A percentile compares a stretch with the other conserved stretches of the same genome.
Conservation (phyloP, 2,888 invertebrate genomes). For the Phrixothrix hirtus region DNA sequence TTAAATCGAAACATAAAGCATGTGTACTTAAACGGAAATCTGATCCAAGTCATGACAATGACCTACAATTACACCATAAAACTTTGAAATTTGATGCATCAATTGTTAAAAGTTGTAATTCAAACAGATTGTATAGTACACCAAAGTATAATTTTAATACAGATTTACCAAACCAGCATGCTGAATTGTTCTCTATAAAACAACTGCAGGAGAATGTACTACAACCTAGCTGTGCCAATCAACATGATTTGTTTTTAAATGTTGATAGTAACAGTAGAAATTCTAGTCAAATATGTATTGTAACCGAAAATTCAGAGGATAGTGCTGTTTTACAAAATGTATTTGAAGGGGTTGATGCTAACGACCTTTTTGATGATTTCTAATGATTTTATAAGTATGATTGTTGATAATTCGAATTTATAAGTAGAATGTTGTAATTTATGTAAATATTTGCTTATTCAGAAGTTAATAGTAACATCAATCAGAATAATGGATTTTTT, state of each 20-base stretch:
- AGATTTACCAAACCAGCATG: neutral
- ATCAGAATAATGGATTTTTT: neutral
- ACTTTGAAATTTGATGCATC: neutral
- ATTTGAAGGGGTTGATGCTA: conserved; percentile 40
- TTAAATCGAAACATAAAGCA: neutral
- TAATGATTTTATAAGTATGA: conserved; percentile 29
- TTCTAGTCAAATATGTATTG: conserved; percentile 30
- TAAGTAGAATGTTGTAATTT: too few relatives aligned
- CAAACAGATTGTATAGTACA: neutral
- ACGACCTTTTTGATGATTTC: conserved; percentile 43
- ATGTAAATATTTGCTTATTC: too few relatives aligned
- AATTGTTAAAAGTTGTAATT: neutral
- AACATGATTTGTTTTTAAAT: neutral
- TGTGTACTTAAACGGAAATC: neutral
- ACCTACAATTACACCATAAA: neutral
- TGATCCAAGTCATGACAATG: neutral
- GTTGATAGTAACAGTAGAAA: neutral
- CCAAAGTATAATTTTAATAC: neutral
- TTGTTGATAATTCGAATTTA: too few relatives aligned
- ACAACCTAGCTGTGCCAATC: too few relatives aligned
- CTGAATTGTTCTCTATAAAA: too few relatives aligned
- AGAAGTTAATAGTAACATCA: too few relatives aligned
- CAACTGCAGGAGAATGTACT: too few relatives aligned
- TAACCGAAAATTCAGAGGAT: conserved; percentile 33
- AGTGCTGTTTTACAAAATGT: conserved; percentile 38